Evolutionary conservation across 2,888 invertebrate species (phyloP), one percentile per base, ranked within the genome.

Genomic region (Creontiades dilutus): DNA sequence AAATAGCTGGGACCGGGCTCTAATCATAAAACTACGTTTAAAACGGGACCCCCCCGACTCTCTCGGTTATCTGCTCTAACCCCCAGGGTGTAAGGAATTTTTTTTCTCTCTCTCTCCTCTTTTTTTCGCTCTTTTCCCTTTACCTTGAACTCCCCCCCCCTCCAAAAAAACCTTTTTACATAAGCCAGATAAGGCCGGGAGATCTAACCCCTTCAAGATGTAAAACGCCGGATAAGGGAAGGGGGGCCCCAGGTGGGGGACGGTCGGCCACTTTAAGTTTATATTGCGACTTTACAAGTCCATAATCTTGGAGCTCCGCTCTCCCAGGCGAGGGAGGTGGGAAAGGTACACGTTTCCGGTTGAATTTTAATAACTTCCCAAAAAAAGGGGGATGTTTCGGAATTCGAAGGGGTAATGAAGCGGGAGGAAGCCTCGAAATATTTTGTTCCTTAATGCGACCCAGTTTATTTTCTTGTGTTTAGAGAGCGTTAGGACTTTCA

Each of bases 271-370:
- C 68, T 85, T 85, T 27, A 85, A 85, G 46, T 85, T 85, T 85
- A 85, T 85, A 68, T 85, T 85, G 37, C 61, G 61, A 85, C 85
- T 85, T 85, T 85, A 85, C 68, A 68, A 82, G 82, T 82, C 82
- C 82, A 82, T 82, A 82, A 82, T 82, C 82, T 80, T 80, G 37
- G 80, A 14, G 80, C 16, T 82, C 19, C n/a, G 68, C 9, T 19
- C 27, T 23, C 14, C 11, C 9, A 28, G 9, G 11, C 14, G 75
- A 80, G 80, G 80, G 37, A 80, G 14, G 76, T 13, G 82, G 82
- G 16, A 52, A n/a, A 52, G 23, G 52, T n/a, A 37, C 37, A 46
- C 11, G 80, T 37, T 82, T 52, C 47, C 52, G 82, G 82, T n/a
- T 82, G 82, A 82, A 82, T 82, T 82, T 82, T 82, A 82, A 82